A percentile compares a stretch with the other conserved stretches of the same genome.
These are phyloP conservation scores for Pseudolaguvia tuberculata DNA, from an alignment of 2,113 vertebrate genomes.

Conservation along the genomic window DNA sequence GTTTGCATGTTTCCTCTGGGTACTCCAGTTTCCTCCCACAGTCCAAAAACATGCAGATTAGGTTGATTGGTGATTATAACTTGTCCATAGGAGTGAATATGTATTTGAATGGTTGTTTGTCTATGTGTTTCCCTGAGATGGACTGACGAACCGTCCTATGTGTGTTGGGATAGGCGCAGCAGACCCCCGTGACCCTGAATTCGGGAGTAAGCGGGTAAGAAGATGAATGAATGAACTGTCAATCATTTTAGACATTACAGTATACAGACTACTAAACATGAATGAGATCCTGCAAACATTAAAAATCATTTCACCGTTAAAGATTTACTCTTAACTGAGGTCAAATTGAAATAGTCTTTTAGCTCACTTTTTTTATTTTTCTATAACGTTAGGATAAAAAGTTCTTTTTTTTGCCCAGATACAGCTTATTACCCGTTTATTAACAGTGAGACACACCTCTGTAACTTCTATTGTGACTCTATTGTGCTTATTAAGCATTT, in stretches of 20 bases:
- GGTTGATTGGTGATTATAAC: too few species aligned
- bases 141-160: too few species aligned
- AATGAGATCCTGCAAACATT: neutral
- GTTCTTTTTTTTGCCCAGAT: neutral
- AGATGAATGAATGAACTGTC: too few species aligned
- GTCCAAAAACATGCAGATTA: too few species aligned
- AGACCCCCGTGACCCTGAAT: too few species aligned
- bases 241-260: neutral
- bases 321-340: neutral
- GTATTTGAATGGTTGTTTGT: too few species aligned
- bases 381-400: neutral
- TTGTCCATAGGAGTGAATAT: too few species aligned
- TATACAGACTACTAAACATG: neutral
- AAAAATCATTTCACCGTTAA: neutral
- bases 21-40: too few species aligned
- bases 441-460: neutral
- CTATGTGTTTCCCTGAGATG: too few species aligned
- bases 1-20: too few species aligned
- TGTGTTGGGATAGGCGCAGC: too few species aligned
- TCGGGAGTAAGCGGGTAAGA: too few species aligned
- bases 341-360: neutral
- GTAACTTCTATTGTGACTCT: neutral
- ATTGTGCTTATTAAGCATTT: slow-evolving; percentile 3
- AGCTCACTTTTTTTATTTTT: neutral
- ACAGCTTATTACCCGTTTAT: slow-evolving; percentile 13